Base-by-base conservation (phyloP, 2,797 vertebrate species). In the Ibycter americanus region DNA sequence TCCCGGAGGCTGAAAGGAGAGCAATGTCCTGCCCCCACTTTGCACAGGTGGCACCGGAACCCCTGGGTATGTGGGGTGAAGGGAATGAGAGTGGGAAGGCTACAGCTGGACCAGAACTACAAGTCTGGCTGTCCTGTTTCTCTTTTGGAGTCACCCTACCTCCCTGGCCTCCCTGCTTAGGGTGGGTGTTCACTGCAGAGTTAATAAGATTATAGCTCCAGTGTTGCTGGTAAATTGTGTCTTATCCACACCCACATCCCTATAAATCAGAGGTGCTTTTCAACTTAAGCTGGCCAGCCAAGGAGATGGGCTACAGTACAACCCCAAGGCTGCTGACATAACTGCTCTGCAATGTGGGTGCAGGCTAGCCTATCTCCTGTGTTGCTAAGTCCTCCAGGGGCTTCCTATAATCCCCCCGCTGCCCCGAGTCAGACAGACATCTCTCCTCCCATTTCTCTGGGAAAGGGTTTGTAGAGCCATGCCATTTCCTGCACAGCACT, bases 141-240 rank as follows among this genome's bases (percentile, higher is more conserved):
- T 89, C 67, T 67, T 82, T 66, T 72, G 61, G 63, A 95, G 40
- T 77, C 68, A 74, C 42, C 12, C 36, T 78, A 46, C n/a, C 22
- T 74, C 71, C n/a, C 66, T 87, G 85, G 59, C 77, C 73, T 89
- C 46, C 38, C 36, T 87, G 56, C 81, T 89, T 83, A 56, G 70
- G 15, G 25, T 89, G 92, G 74, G 71, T 65, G 92, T 92, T 96
- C 72, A 72, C 90, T 88, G 79, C 62, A 70, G 76, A 89, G 36
- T 83, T 96, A 97, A 91, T 72, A 55, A 74, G 90, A 89, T 97
- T 95, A 42, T 89, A 95, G 89, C 67, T 80, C 56, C 59, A 74
- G 65, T 54, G 47, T 83, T 94, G 55, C 89, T 86, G 76, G 87
- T 94, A 91, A 91, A 87, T 94, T 89, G 58, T 92, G 51, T 76